These are phyloP conservation scores for Rhagoletis zephyria DNA, from an alignment of 1,140 invertebrate genomes.

Conservation along the genomic window DNA sequence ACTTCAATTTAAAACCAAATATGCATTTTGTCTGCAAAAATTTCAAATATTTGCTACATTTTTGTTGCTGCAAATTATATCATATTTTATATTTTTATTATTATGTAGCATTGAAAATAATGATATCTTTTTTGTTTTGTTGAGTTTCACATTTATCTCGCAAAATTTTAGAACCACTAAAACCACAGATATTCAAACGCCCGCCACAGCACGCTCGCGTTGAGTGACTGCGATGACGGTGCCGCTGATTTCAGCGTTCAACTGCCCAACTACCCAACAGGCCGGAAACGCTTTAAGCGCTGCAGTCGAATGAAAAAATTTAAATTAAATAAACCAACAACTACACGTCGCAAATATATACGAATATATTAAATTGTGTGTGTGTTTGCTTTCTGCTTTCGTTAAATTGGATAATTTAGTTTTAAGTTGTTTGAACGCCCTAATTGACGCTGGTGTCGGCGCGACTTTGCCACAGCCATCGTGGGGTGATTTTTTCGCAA, in stretches of 20 bases:
- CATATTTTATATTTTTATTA: background rate
- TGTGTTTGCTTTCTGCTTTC: background rate
- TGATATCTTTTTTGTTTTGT: background rate
- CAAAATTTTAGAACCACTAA: background rate
- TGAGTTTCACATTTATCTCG: background rate
- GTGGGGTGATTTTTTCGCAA: conserved; percentile 6
- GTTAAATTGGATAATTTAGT: conserved; percentile 51
- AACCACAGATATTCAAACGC: background rate
- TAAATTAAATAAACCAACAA: background rate
- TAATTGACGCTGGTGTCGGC: conserved; percentile 45
- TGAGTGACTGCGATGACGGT: background rate
- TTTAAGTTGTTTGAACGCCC: conserved; percentile 47
- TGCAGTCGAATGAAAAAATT: background rate
- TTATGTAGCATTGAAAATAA: background rate
- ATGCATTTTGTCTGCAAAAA: too few species aligned
- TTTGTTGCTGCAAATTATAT: background rate
- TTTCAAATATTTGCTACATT: too few species aligned
- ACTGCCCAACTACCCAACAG: background rate
- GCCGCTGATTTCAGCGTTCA: conserved; percentile 5
- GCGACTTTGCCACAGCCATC: background rate
- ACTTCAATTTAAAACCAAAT: too few species aligned
- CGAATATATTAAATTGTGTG: background rate
- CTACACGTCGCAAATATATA: conserved; percentile 14
- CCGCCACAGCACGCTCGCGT: background rate
- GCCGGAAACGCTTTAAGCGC: conserved; percentile 1